Evolutionary conservation across 2,888 invertebrate species (phyloP).

Genomic region (Lycophotia porphyrea): DNA sequence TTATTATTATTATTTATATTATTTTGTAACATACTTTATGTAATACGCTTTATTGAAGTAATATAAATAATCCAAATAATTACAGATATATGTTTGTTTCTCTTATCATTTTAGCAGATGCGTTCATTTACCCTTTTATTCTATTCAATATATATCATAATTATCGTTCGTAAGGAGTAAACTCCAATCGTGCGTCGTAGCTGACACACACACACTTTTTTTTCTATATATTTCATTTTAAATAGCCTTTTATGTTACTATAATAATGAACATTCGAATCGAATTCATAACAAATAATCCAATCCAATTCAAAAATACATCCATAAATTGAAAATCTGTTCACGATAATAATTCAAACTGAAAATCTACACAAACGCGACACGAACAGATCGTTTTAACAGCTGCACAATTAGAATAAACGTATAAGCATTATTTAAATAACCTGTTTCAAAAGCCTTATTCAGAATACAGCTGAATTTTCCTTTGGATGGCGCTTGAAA

Average conservation of each 20-base stretch:
- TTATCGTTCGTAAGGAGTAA: too few species aligned
- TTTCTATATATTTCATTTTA: too few species aligned
- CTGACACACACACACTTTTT: too few species aligned
- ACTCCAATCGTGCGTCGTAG: too few species aligned
- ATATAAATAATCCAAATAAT: too few species aligned
- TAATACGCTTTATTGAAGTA: too few species aligned
- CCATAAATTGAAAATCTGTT: slow-evolving; percentile 18
- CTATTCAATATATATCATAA: too few species aligned
- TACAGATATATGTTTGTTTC: too few species aligned
- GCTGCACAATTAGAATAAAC: slow-evolving; percentile 59
- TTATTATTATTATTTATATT: too few species aligned
- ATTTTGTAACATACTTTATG: too few species aligned
- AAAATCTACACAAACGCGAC: slow-evolving; percentile 36
- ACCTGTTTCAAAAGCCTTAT: slow-evolving; percentile 60
- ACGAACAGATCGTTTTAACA: slow-evolving; percentile 54
- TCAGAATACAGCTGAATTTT: slow-evolving; percentile 62
- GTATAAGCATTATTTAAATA: slow-evolving; percentile 66
- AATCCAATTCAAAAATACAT: background rate
- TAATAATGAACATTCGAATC: background rate
- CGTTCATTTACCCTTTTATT: too few species aligned
- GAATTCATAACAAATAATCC: background rate
- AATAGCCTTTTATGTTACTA: background rate
- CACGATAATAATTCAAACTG: slow-evolving; percentile 15
- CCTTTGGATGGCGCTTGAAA: slow-evolving; percentile 61
- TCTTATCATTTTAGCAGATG: too few species aligned